Base-by-base conservation (phyloP, 2,797 vertebrate genomes). In the Echiichthys vipera region DNA sequence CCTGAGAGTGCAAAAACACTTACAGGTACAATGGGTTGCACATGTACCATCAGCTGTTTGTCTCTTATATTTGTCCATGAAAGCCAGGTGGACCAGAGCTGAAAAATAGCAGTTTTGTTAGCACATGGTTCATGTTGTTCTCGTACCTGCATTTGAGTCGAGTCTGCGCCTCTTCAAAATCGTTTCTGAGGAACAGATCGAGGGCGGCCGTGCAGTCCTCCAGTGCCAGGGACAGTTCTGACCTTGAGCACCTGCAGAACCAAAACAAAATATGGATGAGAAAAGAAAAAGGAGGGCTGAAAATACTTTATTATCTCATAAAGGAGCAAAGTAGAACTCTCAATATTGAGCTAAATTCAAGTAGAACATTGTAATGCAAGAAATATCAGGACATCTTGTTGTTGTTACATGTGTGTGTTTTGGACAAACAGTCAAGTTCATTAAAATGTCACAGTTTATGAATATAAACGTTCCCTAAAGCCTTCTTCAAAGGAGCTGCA, bases 171-270 rank as follows among this genome's bases (percentile, higher is more conserved):
- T 97, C 96, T 0, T 97, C 96, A 88, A 99, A 99, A 63, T 96
- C 93, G 88, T 99, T 99, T 88, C 91, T 96, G 76, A 99, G 96
- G 89, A 99, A 99, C 78, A 98, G 94, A 90, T 99, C 97, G 90
- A 99, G 84, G 49, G 97, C 97, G 0, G 81, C 94, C 96, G 97
- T 98, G 78, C 98, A 99, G 91, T 99, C 97, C 63, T 95, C 95
- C 86, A 99, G 92, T 47, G 95, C 95, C 87, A 93, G 56, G 0
- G 96, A 96, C 91, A 99, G 94, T 91, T 96, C 95, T 59, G 92
- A 95, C 67, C 7, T 93, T 17, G 72, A 94, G 78, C 95, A 95
- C 91, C 97, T 99, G 93, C n/a, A 71, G 61, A 71, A 54, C 10
- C 7, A 65, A 80, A 69, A 84, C 30, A 89, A 22, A 91, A 29